A percentile compares a stretch with the other conserved stretches of the same genome.
Evolutionary conservation across 2,797 vertebrate species (phyloP).

Genomic region (Girardinus metallicus): DNA sequence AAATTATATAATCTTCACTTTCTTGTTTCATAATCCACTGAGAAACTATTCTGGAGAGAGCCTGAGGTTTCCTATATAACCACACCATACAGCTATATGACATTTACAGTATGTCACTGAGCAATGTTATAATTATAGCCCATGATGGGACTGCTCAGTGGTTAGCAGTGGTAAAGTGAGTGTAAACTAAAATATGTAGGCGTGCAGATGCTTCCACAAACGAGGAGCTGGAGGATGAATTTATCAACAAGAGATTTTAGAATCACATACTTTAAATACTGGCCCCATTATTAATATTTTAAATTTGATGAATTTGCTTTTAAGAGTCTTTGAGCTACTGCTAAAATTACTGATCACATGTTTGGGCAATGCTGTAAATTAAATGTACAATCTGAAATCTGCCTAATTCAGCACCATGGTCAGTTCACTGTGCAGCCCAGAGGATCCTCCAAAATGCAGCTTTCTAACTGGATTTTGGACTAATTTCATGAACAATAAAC

Average conservation of each 20-base stretch:
- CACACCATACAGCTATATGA: not conserved
- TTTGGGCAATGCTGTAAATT: not conserved
- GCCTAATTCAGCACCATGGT: slow-evolving; percentile 60
- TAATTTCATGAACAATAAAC: not conserved
- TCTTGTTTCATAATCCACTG: slow-evolving; percentile 15
- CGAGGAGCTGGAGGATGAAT: not conserved
- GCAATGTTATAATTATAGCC: slow-evolving; percentile 31
- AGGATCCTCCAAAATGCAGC: not conserved
- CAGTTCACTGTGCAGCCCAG: slow-evolving; percentile 26
- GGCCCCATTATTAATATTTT: not conserved
- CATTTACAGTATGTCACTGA: slow-evolving; percentile 37
- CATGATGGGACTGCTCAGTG: not conserved
- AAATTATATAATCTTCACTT: too few relatives aligned
- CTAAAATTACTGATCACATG: not conserved
- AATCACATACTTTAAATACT: not conserved
- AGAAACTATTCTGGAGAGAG: not conserved
- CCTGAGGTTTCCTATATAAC: not conserved
- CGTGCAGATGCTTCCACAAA: not conserved
- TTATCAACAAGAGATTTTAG: not conserved
- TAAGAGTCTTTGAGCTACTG: not conserved
- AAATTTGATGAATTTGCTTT: not conserved
- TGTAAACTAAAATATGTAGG: not conserved
- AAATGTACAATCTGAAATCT: not conserved
- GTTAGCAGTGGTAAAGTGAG: not conserved
- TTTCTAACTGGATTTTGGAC: not conserved